Evolutionary conservation across 2,797 vertebrate species (phyloP).

Genomic region (Lagodon rhomboides): DNA sequence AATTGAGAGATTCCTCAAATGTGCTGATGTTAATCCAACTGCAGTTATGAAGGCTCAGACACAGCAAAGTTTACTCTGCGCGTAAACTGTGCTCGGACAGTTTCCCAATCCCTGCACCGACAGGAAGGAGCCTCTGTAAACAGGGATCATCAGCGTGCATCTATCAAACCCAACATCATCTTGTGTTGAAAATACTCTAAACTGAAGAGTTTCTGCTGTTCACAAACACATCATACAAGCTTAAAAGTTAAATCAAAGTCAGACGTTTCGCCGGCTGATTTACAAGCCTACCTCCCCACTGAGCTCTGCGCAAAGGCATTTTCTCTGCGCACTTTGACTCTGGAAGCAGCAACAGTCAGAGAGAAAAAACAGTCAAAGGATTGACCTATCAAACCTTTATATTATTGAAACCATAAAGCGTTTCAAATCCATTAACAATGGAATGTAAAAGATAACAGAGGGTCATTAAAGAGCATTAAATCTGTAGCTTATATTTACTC

Average conservation of each 20-base stretch:
- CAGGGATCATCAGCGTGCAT: conserved; percentile 5
- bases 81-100: conserved; percentile 14
- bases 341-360: conserved; percentile 35
- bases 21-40: conserved; percentile 15
- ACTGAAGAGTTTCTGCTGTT: not conserved
- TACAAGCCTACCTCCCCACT: conserved; percentile 23
- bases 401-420: conserved; percentile 39
- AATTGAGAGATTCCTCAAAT: not conserved
- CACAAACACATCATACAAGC: not conserved
- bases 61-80: conserved; percentile 2
- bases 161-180: not conserved
- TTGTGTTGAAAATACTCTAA: not conserved
- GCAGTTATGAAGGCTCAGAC: not conserved
- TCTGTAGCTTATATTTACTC: conserved; percentile 25
- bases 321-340: conserved; percentile 53
- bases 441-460: conserved; percentile 51
- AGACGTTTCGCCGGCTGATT: conserved; percentile 47
- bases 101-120: not conserved
- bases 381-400: conserved; percentile 23
- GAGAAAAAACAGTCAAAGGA: conserved; percentile 35
- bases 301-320: conserved; percentile 41
- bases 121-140: conserved; percentile 19
- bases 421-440: conserved; percentile 36
- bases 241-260: conserved; percentile 11
- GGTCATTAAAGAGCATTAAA: conserved; percentile 28